Base-by-base conservation (phyloP, 2,888 invertebrate genomes). In the Amaurobius ferox region DNA sequence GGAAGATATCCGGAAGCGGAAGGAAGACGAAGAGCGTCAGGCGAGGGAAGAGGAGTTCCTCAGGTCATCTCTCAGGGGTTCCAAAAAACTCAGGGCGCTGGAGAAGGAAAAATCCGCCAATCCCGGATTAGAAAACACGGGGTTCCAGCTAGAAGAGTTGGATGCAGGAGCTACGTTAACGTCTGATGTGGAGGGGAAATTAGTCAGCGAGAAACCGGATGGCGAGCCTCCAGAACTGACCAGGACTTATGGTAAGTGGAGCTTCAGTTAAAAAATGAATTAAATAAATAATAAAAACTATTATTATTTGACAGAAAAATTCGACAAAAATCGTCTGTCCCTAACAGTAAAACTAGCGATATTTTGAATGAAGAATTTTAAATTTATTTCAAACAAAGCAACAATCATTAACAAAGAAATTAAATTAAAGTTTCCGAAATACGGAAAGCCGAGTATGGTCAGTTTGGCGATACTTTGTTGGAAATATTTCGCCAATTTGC, bases 31-130 rank as follows among this genome's bases (percentile, higher is more conserved):
- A 90, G 96, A 96, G 90, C 93, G 96, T 88, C 94, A 95, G 90
- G 95, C 96, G 70, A 95, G 95, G 79, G 97, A 97, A 92, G 96
- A 96, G 92, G 98, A 98, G 92, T 96, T 97, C 92, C 94, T 98
- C 87, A 95, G 98, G 88, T 94, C 95, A 40, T 98, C 98, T 11
- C 92, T 99, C 86, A 94, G 98, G 66, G 97, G 96, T 35, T 98
- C 98, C 29, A 94, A 96, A 90, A 98, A 98, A 91, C 94, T 99
- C 62, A 97, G 97, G 91, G 96, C 96, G 3, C 90, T 93, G 78
- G 92, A 92, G 88, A 89, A 89, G 13, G 67, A 29, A 19, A 44
- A 44, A 40, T 29, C n/a, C 26, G 74, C 62, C 0, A 16, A 48
- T 0, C 23, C 90, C 26, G 92, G 91, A 5, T 90, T 91, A 86